Percentiles rank a stretch among this genome's conserved stretches.
These are phyloP conservation scores for Anoura caudifer DNA, from an alignment of 2,113 vertebrate genomes.

Conservation along the genomic window DNA sequence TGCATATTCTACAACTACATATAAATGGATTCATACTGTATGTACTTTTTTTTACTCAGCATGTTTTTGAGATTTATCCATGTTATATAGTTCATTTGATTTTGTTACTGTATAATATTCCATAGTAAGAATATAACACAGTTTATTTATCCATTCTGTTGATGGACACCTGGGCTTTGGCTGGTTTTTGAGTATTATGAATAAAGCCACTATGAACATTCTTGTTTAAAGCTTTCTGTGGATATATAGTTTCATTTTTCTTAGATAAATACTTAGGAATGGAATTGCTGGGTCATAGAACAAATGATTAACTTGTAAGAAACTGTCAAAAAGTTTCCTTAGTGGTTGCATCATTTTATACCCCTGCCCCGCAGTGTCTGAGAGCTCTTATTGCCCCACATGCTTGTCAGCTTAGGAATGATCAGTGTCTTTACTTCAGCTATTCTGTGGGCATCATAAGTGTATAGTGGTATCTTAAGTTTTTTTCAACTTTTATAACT, in stretches of 20 bases:
- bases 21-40: not conserved
- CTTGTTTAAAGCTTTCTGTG: not conserved
- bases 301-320: constrained; percentile 24
- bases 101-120: not conserved
- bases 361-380: not conserved
- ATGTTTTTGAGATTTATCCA: constrained; percentile 19
- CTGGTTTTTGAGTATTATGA: not conserved
- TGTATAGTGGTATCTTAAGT: not conserved
- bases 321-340: not conserved
- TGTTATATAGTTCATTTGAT: not conserved
- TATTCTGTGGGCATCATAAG: not conserved
- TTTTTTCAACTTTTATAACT: not conserved
- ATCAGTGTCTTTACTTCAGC: not conserved
- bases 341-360: not conserved
- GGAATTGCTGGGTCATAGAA: not conserved
- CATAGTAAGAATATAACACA: not conserved
- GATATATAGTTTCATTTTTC: not conserved
- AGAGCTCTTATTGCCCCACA: not conserved
- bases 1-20: not conserved
- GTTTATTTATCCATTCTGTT: not conserved
- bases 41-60: not conserved
- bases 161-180: not conserved
- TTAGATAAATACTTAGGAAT: not conserved
- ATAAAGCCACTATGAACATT: not conserved
- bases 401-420: not conserved